Percentiles rank a stretch among this genome's conserved stretches.
These are phyloP conservation scores for Etheostoma spectabile DNA, from an alignment of 2,113 vertebrate species.

Conservation along the genomic window DNA sequence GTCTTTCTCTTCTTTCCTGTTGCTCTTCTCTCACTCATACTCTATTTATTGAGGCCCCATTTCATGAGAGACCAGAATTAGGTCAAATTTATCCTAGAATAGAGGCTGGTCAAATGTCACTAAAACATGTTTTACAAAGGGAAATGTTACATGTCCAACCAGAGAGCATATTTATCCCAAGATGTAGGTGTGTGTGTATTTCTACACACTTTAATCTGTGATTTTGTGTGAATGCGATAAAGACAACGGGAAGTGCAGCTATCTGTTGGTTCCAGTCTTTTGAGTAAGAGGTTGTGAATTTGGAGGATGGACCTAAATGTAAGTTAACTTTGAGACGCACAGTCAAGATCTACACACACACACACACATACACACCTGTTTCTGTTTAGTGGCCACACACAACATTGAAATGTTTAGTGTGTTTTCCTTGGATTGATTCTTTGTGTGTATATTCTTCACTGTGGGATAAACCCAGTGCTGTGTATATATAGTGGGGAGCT, in stretches of 20 bases:
- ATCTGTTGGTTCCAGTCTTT: slow-evolving; percentile 16
- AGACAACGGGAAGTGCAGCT: slow-evolving; percentile 6
- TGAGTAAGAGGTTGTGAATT: slow-evolving; percentile 6
- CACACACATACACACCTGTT: slow-evolving; percentile 19
- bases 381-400: slow-evolving; percentile 12
- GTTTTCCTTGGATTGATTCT: slow-evolving; percentile 32
- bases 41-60: slow-evolving; percentile 77
- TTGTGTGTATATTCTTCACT: slow-evolving; percentile 41
- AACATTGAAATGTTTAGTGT: slow-evolving; percentile 5
- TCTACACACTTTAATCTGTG: slow-evolving; percentile 8
- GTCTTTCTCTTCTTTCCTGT: slow-evolving; percentile 26
- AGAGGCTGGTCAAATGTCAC: slow-evolving; percentile 32
- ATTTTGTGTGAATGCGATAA: slow-evolving; percentile 41
- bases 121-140: slow-evolving; percentile 58
- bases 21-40: slow-evolving; percentile 9
- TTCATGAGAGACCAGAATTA: slow-evolving; percentile 57
- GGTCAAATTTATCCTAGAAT: slow-evolving; percentile 44
- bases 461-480: slow-evolving; percentile 49
- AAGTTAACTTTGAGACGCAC: slow-evolving; percentile 2
- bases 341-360: slow-evolving; percentile 22
- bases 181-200: slow-evolving; percentile 17
- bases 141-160: slow-evolving; percentile 68
- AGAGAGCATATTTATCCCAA: slow-evolving; percentile 24
- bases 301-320: slow-evolving; percentile 18
- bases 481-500: slow-evolving; percentile 37